These are phyloP conservation scores for Bovichtus variegatus DNA, from an alignment of 2,797 vertebrate species.

Conservation along the genomic window DNA sequence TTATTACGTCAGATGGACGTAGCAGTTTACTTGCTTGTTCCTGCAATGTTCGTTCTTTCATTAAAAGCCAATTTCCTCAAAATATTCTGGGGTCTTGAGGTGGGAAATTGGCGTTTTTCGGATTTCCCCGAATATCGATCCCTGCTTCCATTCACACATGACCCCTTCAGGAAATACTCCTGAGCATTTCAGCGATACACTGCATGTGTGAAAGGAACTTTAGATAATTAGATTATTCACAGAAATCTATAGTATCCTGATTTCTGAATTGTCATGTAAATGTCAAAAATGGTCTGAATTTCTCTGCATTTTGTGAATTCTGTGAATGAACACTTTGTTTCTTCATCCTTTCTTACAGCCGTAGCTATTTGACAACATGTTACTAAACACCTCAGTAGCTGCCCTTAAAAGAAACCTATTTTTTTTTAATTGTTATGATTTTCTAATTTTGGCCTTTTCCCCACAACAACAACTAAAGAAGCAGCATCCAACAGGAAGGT, in stretches of 20 bases:
- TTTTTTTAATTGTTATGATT: neutral
- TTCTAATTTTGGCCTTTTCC: neutral
- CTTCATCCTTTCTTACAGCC: neutral
- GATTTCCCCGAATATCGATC: too few species aligned
- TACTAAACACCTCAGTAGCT: neutral
- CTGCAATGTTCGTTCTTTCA: too few species aligned
- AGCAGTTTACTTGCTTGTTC: too few species aligned
- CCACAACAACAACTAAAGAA: neutral
- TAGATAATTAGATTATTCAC: neutral
- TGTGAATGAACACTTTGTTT: neutral
- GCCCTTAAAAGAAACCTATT: neutral
- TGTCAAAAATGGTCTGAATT: neutral
- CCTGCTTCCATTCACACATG: too few species aligned
- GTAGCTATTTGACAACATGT: neutral
- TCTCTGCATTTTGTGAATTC: neutral
- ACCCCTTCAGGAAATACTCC: too few species aligned
- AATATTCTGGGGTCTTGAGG: too few species aligned
- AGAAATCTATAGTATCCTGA: neutral
- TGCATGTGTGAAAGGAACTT: too few species aligned
- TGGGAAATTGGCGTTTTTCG: too few species aligned
- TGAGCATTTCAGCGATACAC: too few species aligned
- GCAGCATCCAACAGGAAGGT: neutral
- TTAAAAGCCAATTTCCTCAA: too few species aligned
- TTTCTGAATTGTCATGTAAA: neutral
- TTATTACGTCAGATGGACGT: too few species aligned